Percentiles rank a stretch among this genome's conserved stretches.
phyloP scores from a whole-genome alignment of 2,888 invertebrate genomes.

The Colostygia pectinataria region DNA sequence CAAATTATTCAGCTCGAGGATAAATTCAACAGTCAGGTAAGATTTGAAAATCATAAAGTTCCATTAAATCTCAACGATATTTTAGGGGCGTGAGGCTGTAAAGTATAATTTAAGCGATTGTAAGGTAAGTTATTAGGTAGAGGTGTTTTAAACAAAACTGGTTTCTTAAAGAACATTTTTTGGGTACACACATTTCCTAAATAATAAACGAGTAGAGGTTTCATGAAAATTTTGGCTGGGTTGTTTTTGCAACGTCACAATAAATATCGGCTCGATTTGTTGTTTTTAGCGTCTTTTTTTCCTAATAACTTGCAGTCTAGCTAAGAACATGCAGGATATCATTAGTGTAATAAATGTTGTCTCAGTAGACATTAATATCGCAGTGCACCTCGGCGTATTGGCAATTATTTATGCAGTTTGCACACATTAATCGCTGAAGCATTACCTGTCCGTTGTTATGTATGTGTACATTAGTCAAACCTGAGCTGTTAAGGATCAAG shows the following conservation, averaged over 20 bases:
- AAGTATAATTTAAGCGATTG: constrained; percentile 14
- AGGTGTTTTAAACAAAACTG: not conserved
- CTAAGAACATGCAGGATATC: not conserved
- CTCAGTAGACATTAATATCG: constrained; percentile 34
- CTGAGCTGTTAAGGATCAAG: constrained; percentile 28
- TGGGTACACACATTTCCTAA: too few species aligned
- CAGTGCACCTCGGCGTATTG: constrained; percentile 31
- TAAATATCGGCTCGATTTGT: too few species aligned
- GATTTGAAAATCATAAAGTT: constrained; percentile 20
- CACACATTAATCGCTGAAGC: constrained; percentile 51
- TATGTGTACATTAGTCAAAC: constrained; percentile 51
- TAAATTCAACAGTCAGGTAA: constrained; percentile 27
- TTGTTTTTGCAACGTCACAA: too few species aligned
- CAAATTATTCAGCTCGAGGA: constrained; percentile 43
- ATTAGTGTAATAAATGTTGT: constrained; percentile 13
- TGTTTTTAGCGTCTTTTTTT: too few species aligned
- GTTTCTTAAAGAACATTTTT: too few species aligned
- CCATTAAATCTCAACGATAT: constrained; percentile 13
- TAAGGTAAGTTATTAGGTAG: constrained; percentile 3
- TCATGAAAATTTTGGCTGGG: too few species aligned
- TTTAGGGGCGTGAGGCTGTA: constrained; percentile 10
- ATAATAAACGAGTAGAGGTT: too few species aligned
- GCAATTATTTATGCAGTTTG: constrained; percentile 56
- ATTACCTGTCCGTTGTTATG: constrained; percentile 49
- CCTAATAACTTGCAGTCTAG: too few species aligned